Percentiles rank a stretch among this genome's conserved stretches.
These are phyloP conservation scores for Venturia canescens DNA, from an alignment of 1,140 invertebrate genomes.

Conservation along the genomic window DNA sequence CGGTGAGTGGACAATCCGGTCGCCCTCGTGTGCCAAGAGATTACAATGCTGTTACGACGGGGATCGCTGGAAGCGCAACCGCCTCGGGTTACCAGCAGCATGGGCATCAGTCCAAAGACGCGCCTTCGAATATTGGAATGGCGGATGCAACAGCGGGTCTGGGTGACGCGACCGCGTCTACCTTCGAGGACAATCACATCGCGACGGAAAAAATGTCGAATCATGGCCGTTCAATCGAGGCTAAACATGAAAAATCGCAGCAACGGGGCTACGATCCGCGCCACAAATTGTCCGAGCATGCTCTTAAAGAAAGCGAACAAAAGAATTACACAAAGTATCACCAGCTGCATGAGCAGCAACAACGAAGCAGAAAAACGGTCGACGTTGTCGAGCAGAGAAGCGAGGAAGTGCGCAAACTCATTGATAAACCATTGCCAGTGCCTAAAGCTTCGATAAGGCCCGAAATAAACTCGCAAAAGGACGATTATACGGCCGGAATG, in stretches of 20 bases:
- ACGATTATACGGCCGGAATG: constrained; percentile 66
- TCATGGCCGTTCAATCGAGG: constrained; percentile 45
- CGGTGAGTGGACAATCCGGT: constrained; percentile 58
- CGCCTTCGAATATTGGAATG: constrained; percentile 34
- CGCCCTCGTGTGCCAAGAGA: constrained; percentile 67
- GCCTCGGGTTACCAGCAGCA: constrained; percentile 42
- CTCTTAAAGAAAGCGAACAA: constrained; percentile 63
- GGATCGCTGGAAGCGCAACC: no score
- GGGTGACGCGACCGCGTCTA: constrained; percentile 16
- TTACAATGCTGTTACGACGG: constrained; percentile 47
- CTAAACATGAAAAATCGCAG: constrained; percentile 59
- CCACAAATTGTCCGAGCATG: constrained; percentile 62
- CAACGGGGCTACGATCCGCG: constrained; percentile 60
- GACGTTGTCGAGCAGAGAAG: constrained; percentile 67
- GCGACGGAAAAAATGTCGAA: constrained; percentile 46
- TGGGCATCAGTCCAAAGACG: constrained; percentile 44
- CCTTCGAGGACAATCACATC: constrained; percentile 17
- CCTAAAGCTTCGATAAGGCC: constrained; percentile 62
- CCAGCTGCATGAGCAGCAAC: constrained; percentile 16
- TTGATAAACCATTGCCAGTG: constrained; percentile 67
- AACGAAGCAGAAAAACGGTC: constrained; percentile 57
- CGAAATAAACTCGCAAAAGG: constrained; percentile 60
- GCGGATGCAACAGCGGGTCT: constrained; percentile 47
- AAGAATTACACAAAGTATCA: constrained; percentile 66
- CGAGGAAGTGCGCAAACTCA: constrained; percentile 71